Base-by-base conservation (phyloP, 2,797 vertebrate species). In the Cercopithecus mitis region DNA sequence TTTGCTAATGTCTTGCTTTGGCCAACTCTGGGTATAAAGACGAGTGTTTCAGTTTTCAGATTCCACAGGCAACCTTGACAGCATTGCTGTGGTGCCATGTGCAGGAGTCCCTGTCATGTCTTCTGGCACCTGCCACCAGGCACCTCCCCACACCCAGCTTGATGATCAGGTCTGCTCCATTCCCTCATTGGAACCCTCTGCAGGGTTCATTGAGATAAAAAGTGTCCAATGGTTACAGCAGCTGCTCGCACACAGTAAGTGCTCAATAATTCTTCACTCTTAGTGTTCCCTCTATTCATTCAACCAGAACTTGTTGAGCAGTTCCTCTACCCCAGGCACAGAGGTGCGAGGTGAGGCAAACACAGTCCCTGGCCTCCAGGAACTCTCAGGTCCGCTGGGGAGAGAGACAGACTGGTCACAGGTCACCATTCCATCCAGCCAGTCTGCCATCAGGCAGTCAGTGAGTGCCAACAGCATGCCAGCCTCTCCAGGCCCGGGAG, bases 381-480 rank as follows among this genome's bases (percentile, higher is more conserved):
- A 55, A 64, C 86, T 52, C 52, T 50, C 39, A 30, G 52, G 39
- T 36, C 89, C 52, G 77, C 45, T n/a, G 36, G 41, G 87, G 55
- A n/a, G 43, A 90, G 22, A 57, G 52, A 30, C n/a, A 39, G 61
- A 30, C n/a, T 27, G 15, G 5, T 27, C 50, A 2, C 30, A 25
- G 61, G 92, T 45, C 75, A 9, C 41, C 22, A 2, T 4, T 80
- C 0, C 0, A 7, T 47, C 10, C 27, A 52, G 27, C 82, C 11
- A 15, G 45, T 19, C 1, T 1, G n/a, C n/a, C 52, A 1, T 19
- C 57, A 24, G 67, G 41, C 39, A 19, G 13, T 11, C 24, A 7
- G 4, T 3, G 30, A 43, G 10, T 24, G 36, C 41, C 6, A 7
- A 1, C 6, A 0, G 12, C 57, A 30, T 0, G 3, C 58, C 89